phyloP scores from a whole-genome alignment of 37 sponge, comb jelly and placozoan species.

The Petrosia ficiformis region DNA sequence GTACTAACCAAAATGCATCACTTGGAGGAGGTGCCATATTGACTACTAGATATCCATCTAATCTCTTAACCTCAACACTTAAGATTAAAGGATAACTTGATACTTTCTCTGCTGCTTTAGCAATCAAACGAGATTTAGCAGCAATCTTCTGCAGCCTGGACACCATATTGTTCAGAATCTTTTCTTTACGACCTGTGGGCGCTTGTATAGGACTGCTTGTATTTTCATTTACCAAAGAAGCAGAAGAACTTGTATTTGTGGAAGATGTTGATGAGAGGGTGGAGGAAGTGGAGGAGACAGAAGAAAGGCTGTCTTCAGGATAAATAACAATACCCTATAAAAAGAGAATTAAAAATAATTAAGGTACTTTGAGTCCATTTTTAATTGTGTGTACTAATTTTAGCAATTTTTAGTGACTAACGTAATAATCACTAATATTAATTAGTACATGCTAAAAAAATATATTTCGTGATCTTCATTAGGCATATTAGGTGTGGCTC shows the following conservation, averaged over 20 bases:
- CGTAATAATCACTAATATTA: no score
- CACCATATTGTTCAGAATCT: constrained; percentile 1
- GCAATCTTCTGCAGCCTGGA: constrained; percentile 17
- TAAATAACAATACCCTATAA: no score
- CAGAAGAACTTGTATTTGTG: background rate
- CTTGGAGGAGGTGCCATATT: constrained; percentile 85
- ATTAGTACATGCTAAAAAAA: no score
- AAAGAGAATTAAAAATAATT: no score
- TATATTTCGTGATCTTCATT: no score
- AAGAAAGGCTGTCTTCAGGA: no score
- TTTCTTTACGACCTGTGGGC: background rate
- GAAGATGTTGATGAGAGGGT: background rate
- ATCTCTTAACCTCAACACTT: constrained; percentile 39
- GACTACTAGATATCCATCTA: constrained; percentile 64
- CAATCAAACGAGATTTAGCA: constrained; percentile 41
- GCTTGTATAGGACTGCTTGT: no score
- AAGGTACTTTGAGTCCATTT: no score
- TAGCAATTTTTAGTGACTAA: no score
- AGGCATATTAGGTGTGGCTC: no score
- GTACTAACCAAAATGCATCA: constrained; percentile 76
- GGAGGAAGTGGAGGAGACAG: background rate
- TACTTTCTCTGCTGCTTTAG: constrained; percentile 68
- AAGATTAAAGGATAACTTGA: constrained; percentile 57
- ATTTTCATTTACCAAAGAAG: background rate
- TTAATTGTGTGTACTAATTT: no score